These are phyloP conservation scores for Spatulosminthurus flaviceps DNA, from an alignment of 2,888 invertebrate species.

Conservation along the genomic window DNA sequence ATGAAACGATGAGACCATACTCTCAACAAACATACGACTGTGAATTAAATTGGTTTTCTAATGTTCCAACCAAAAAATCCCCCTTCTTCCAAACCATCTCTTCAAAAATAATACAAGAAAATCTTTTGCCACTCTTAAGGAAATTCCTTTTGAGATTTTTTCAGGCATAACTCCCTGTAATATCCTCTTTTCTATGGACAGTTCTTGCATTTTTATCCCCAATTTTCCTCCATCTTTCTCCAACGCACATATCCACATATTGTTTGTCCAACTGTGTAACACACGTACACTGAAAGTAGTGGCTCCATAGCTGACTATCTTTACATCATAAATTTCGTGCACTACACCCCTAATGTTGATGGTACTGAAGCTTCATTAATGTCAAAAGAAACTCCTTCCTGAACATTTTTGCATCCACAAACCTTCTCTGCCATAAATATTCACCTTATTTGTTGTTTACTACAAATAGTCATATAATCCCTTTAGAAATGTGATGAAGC, in stretches of 20 bases:
- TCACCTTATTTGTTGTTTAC: not conserved
- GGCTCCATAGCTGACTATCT: no score
- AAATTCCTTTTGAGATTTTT: not conserved
- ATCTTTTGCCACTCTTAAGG: conserved; percentile 13
- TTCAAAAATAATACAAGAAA: no score
- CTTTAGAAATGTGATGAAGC: not conserved
- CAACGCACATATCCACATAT: not conserved
- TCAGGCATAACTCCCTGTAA: not conserved
- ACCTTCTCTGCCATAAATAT: not conserved
- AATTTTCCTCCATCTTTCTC: not conserved
- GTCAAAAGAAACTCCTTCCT: conserved; percentile 9
- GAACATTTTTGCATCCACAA: not conserved
- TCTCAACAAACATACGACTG: not conserved
- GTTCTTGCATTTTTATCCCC: not conserved
- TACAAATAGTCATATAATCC: conserved; percentile 7
- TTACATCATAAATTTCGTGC: no score
- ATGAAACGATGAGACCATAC: not conserved
- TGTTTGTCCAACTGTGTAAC: not conserved
- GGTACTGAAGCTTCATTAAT: not conserved
- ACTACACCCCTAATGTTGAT: no score
- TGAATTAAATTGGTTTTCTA: conserved; percentile 25
- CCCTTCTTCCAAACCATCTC: not conserved
- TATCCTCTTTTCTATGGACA: conserved; percentile 5
- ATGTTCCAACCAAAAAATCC: conserved; percentile 5
- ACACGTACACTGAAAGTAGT: no score